phyloP scores from a whole-genome alignment of 1,140 invertebrate species.

The Papilio aristodemus region DNA sequence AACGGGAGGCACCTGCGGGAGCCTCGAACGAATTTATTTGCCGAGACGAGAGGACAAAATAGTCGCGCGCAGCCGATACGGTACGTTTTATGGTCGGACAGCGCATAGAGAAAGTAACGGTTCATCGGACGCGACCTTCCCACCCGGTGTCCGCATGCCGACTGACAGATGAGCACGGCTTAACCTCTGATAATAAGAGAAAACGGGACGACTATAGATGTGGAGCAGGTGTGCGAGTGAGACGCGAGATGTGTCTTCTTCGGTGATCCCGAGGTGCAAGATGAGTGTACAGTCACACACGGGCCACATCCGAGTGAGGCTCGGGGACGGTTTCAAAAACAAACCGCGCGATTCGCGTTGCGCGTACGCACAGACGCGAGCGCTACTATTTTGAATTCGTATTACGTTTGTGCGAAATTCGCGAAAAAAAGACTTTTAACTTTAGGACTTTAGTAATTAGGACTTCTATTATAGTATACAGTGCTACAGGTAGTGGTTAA shows the following conservation, averaged over 20 bases:
- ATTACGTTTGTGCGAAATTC: slow-evolving; percentile 37
- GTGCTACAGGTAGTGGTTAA: slow-evolving; percentile 20
- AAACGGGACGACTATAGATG: slow-evolving; percentile 57
- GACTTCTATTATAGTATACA: not conserved
- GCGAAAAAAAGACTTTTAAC: slow-evolving; percentile 12
- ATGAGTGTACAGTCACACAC: slow-evolving; percentile 79
- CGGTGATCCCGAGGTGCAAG: slow-evolving; percentile 77
- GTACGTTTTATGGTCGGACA: slow-evolving; percentile 62
- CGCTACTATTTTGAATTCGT: slow-evolving; percentile 59
- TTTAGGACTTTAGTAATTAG: not conserved
- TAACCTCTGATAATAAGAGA: slow-evolving; percentile 77
- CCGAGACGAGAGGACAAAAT: slow-evolving; percentile 55
- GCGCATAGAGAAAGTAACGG: slow-evolving; percentile 73
- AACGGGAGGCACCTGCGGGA: slow-evolving; percentile 56
- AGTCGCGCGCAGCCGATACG: slow-evolving; percentile 56
- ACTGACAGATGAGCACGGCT: slow-evolving; percentile 75
- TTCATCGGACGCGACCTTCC: slow-evolving; percentile 65
- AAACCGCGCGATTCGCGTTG: slow-evolving; percentile 62
- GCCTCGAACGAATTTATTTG: slow-evolving; percentile 58
- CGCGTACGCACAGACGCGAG: slow-evolving; percentile 68
- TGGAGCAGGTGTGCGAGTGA: slow-evolving; percentile 47
- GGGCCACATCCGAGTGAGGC: slow-evolving; percentile 73
- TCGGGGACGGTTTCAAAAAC: slow-evolving; percentile 68
- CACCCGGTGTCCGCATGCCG: slow-evolving; percentile 68
- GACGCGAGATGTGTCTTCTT: slow-evolving; percentile 71